phyloP scores from a whole-genome alignment of 2,113 vertebrate species.

The Hydrolagus affinis region DNA sequence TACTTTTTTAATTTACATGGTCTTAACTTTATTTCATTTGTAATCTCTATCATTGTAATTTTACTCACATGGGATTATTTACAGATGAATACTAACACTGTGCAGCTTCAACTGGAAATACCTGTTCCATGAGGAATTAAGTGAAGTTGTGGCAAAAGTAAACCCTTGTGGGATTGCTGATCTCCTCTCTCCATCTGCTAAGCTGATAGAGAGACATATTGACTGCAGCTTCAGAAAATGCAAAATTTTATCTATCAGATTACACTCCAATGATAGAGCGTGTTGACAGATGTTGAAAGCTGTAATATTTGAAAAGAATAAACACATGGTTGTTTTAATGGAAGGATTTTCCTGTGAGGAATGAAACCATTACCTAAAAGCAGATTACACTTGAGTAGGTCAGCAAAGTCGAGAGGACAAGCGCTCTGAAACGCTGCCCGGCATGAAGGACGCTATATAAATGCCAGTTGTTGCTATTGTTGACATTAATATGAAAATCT shows the following conservation, averaged over 20 bases:
- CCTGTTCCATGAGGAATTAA: slow-evolving; percentile 33
- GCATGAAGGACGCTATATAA: no score
- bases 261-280: slow-evolving; percentile 48
- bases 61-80: slow-evolving; percentile 67
- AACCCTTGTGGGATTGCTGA: slow-evolving; percentile 42
- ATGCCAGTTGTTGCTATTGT: no score
- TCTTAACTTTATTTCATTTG: slow-evolving; percentile 63
- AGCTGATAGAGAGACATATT: slow-evolving; percentile 69
- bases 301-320: slow-evolving; percentile 67
- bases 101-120: slow-evolving; percentile 33
- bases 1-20: slow-evolving; percentile 53
- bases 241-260: slow-evolving; percentile 77
- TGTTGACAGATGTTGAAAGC: slow-evolving; percentile 73
- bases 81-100: slow-evolving; percentile 39
- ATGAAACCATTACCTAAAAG: slow-evolving; percentile 44
- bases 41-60: slow-evolving; percentile 69
- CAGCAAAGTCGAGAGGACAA: slow-evolving; percentile 36
- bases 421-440: no score
- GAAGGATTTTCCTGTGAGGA: slow-evolving; percentile 47
- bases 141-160: slow-evolving; percentile 36
- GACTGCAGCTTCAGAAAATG: slow-evolving; percentile 68
- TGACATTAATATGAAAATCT: slow-evolving; percentile 32
- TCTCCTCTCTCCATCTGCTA: slow-evolving; percentile 50
- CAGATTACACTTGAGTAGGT: slow-evolving; percentile 41
- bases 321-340: slow-evolving; percentile 60